These are phyloP conservation scores for Struthio camelus DNA, from an alignment of 2,113 vertebrate genomes.

Conservation along the genomic window DNA sequence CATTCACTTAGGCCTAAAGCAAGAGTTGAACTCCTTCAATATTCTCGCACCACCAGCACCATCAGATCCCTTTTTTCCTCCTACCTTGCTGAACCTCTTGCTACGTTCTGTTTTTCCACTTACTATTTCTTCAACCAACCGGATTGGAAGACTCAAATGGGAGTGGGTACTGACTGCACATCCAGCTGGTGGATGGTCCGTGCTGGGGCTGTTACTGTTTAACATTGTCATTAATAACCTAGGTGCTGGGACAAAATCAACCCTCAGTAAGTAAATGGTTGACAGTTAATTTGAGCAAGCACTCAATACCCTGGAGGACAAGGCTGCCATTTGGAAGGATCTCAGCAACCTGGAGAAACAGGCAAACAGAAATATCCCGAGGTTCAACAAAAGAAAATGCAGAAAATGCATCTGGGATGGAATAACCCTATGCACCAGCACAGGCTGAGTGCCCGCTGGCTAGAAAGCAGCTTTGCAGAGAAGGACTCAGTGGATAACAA, in stretches of 20 bases:
- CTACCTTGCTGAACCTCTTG: background rate
- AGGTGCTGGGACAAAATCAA: background rate
- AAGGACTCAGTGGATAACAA: background rate
- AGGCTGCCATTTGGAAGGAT: background rate
- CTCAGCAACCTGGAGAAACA: background rate
- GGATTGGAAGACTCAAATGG: background rate
- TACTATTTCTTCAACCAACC: background rate
- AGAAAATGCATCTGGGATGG: too few species aligned
- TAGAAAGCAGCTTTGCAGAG: background rate
- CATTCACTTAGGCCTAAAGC: constrained; percentile 54
- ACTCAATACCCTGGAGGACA: background rate
- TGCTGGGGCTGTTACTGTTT: background rate
- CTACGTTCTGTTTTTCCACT: background rate
- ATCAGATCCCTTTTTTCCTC: background rate
- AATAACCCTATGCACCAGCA: background rate
- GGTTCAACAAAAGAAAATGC: background rate
- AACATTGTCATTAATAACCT: accelerated
- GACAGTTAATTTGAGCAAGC: background rate
- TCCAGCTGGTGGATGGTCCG: background rate
- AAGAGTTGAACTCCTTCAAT: constrained; percentile 52
- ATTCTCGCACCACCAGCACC: background rate
- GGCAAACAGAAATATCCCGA: background rate
- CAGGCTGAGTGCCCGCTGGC: accelerated
- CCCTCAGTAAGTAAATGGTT: background rate
- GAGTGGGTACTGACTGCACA: background rate